Evolutionary conservation across 1,140 invertebrate species (phyloP), one percentile per base, ranked within the genome.

Genomic region (Drosophila novamexicana): DNA sequence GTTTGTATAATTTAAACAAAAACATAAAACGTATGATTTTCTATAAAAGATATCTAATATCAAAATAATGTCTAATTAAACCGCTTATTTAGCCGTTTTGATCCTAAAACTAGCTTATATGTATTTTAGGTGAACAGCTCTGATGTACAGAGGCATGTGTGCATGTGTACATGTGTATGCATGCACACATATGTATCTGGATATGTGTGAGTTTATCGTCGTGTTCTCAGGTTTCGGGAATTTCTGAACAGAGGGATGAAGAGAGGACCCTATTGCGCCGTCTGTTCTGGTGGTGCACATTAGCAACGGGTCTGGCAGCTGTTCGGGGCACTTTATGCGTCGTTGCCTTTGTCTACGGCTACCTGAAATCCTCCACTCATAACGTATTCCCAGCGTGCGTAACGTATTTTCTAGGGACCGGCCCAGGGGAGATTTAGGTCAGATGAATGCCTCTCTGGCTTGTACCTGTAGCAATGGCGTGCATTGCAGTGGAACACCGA

Each of bases 151-250:
- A 29, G 22, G 22, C 22, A 29, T 29, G 5, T 29, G 3, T 29
- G n/a, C 14, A 9, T n/a, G 6, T 16, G 12, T 5, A 40, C 18
- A 22, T 53, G 22, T 70, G 22, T 45, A 37, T 54, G 40, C 12
- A 36, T 32, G 40, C 14, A 36, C 16, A 10, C 42, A 14, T 36
- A 22, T 29, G 14, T 62, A 36, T 52, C 47, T 71, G 22, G 40
- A 22, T 29, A 54, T 34, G 40, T 76, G 22, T 47, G 22, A 5
- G 22, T 2, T 3, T 65, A 52, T 68, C 18, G 18, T 18, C 62
- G 81, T 88, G 66, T 83, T 68, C 82, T 85, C 64, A 66, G 49
- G 71, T 86, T 85, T 79, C 67, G 49, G 57, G 63, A 86, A 86
- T 82, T 73, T 82, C 36, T 64, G 56, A 63, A 63, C 61, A 44